A percentile compares a stretch with the other conserved stretches of the same genome.
Conservation (phyloP, 2,113 vertebrate species). For the Prochilodus magdalenae region DNA sequence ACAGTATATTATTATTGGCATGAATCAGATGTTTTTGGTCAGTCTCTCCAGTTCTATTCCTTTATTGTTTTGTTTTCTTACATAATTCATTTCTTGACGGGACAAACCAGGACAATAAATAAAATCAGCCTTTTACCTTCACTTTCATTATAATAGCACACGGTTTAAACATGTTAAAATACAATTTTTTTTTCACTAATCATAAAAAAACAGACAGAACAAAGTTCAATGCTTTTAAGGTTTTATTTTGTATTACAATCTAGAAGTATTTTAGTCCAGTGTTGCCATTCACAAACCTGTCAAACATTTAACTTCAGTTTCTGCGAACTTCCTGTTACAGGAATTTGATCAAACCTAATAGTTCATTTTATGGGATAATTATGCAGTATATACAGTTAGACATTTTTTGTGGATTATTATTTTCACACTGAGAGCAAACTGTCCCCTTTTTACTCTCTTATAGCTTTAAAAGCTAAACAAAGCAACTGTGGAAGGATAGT, state of each 20-base stretch:
- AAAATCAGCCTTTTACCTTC: no score
- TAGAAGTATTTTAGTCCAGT: constrained; percentile 59
- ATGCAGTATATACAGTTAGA: neutral
- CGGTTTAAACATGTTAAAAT: no score
- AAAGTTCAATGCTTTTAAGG: constrained; percentile 13
- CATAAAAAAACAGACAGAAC: neutral
- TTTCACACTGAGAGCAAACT: neutral
- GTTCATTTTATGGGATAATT: neutral
- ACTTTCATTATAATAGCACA: no score
- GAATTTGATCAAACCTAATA: constrained; percentile 9
- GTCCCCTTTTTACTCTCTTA: neutral
- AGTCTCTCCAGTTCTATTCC: no score
- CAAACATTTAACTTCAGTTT: constrained; percentile 22
- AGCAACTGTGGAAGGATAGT: neutral
- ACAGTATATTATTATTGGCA: no score
- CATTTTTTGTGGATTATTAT: neutral
- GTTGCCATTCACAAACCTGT: constrained; percentile 46
- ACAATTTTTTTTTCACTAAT: neutral
- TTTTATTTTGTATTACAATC: constrained; percentile 60
- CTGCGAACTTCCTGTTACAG: neutral
- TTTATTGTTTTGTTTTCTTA: no score
- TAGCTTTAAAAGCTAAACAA: no score
- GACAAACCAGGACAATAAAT: no score
- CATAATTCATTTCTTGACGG: no score
- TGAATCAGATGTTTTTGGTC: no score